Conservation (phyloP, 2,888 invertebrate species). For the Coelogynopora nodosa region DNA sequence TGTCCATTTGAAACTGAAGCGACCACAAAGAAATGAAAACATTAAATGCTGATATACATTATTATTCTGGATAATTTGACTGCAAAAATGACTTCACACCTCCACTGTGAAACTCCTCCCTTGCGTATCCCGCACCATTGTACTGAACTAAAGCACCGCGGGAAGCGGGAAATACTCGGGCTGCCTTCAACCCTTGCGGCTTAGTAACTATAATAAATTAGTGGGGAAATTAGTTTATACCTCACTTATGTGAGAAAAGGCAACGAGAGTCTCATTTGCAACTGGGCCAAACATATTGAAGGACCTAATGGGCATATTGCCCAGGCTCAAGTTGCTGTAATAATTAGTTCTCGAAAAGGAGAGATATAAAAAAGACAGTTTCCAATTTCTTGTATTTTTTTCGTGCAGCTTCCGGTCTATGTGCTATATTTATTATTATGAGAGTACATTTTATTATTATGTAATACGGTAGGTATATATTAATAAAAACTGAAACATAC, state of each 20-base stretch:
- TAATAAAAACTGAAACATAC: too few species aligned
- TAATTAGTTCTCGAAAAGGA: not conserved
- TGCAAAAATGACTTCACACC: not conserved
- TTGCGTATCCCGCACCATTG: too few species aligned
- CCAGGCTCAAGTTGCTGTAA: not conserved
- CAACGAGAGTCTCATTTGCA: not conserved
- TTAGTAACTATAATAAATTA: slow-evolving; percentile 25
- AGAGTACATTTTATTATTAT: too few species aligned
- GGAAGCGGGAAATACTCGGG: not conserved
- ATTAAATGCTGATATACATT: not conserved
- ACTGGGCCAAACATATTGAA: not conserved
- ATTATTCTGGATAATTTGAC: not conserved
- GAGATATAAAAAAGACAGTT: too few species aligned
- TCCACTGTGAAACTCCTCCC: not conserved
- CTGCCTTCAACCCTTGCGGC: not conserved
- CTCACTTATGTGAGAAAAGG: not conserved
- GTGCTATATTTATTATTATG: too few species aligned
- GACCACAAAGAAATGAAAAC: not conserved
- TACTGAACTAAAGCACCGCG: not conserved
- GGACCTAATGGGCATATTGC: not conserved
- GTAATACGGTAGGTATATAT: not conserved
- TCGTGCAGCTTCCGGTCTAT: too few species aligned
- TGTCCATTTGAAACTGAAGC: slow-evolving; percentile 17
- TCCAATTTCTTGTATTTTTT: too few species aligned
- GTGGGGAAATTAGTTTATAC: not conserved